These are phyloP conservation scores for Apostichopus californicus DNA, from an alignment of 35 echinoderm and acorn worm species.

Conservation along the genomic window DNA sequence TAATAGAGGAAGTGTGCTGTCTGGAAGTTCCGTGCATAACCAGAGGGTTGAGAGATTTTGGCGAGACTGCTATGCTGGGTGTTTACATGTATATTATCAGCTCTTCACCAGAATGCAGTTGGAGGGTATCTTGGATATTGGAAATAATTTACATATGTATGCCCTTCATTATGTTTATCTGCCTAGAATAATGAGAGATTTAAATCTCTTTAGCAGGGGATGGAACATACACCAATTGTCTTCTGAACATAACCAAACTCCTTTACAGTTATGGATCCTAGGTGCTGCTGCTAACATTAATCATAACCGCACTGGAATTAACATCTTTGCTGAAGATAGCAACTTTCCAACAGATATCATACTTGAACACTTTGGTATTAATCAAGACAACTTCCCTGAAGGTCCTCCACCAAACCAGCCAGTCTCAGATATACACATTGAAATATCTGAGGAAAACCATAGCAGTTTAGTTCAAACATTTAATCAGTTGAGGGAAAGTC, in stretches of 20 bases:
- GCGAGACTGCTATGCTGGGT: not conserved
- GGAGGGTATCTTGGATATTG: not conserved
- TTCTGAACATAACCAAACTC: slow-evolving; percentile 3
- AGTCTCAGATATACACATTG: not conserved
- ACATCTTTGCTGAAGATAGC: not conserved
- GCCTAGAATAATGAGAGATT: not conserved
- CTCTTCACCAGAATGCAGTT: not conserved
- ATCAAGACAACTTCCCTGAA: not conserved
- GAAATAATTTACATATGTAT: not conserved
- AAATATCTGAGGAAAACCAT: not conserved
- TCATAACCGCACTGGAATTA: not conserved
- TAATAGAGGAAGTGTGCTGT: slow-evolving; percentile 6
- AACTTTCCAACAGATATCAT: not conserved
- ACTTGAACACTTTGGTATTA: not conserved
- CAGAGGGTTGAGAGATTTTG: slow-evolving; percentile 20
- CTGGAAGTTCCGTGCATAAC: slow-evolving; percentile 11
- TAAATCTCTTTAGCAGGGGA: not conserved
- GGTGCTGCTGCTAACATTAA: not conserved
- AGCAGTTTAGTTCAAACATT: not conserved
- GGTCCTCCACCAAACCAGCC: not conserved
- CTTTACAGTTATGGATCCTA: not conserved
- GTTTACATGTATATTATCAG: slow-evolving; percentile 6
- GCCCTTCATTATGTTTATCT: not conserved
- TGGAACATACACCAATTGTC: slow-evolving; percentile 3
- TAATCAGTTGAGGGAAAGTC: slow-evolving; percentile 9